Conservation (phyloP, 1,140 invertebrate genomes). For the Pseudomyrmex cubaensis region DNA sequence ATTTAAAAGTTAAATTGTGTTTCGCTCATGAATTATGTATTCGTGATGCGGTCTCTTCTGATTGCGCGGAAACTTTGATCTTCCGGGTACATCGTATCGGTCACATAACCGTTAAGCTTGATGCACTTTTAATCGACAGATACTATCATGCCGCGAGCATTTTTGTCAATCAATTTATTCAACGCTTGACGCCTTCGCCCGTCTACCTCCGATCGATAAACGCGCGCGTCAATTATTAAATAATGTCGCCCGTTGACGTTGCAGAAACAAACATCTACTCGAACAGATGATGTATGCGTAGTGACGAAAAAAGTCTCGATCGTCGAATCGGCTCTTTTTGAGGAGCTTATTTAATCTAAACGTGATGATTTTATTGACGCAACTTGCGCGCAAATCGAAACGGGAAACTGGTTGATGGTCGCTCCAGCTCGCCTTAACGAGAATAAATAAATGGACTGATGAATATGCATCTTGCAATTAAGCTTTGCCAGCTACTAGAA, state of each 20-base stretch:
- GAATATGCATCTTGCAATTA: conserved; percentile 60
- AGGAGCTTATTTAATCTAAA: conserved; percentile 19
- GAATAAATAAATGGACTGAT: conserved; percentile 41
- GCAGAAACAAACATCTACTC: not conserved
- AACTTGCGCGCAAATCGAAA: conserved; percentile 5
- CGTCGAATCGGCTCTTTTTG: not conserved
- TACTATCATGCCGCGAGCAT: not conserved
- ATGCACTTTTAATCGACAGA: conserved; percentile 67
- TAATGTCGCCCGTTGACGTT: not conserved
- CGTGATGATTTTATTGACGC: conserved; percentile 32
- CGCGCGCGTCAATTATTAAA: not conserved
- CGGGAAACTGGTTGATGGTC: conserved; percentile 5
- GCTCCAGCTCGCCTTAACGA: conserved; percentile 13
- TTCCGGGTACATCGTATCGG: conserved; percentile 59
- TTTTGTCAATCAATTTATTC: not conserved
- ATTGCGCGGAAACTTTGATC: conserved; percentile 71
- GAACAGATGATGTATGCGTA: no score
- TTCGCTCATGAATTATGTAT: conserved; percentile 76
- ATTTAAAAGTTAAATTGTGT: conserved; percentile 78
- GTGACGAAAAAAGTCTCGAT: not conserved
- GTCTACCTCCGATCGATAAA: conserved; percentile 15
- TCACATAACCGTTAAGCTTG: conserved; percentile 56
- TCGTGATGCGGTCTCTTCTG: conserved; percentile 31
- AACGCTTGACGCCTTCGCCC: not conserved
- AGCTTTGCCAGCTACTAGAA: not conserved